Conservation (phyloP, 2,113 vertebrate species). For the Naja naja region DNA sequence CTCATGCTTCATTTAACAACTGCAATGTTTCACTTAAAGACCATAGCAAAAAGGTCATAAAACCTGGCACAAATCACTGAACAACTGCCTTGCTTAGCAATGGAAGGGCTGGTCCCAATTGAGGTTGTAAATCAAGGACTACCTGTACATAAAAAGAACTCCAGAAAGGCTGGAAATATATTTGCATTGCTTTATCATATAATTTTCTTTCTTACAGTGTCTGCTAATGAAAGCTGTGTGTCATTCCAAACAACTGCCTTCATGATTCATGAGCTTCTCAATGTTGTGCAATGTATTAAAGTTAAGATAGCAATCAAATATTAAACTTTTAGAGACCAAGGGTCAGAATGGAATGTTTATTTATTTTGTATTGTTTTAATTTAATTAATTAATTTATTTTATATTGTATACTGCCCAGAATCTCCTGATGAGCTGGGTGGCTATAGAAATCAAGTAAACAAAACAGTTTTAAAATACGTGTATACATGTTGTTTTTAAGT, state of each 20-base stretch:
- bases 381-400: too few relatives aligned
- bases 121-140: too few relatives aligned
- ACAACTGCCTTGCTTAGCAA: too few relatives aligned
- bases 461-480: background rate
- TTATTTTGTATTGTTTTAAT: too few relatives aligned
- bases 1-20: too few relatives aligned
- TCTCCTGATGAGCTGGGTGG: too few relatives aligned
- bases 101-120: too few relatives aligned
- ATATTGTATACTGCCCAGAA: too few relatives aligned
- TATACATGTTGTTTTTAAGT: background rate
- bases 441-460: background rate
- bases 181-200: background rate
- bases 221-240: background rate
- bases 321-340: background rate
- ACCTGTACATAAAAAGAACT: background rate
- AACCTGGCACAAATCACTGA: too few relatives aligned
- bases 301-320: background rate
- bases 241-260: too few relatives aligned
- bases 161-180: background rate
- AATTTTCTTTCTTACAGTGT: background rate
- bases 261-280: background rate
- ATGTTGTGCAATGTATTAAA: background rate
- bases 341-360: background rate
- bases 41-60: too few relatives aligned
- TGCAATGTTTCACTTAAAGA: too few relatives aligned